These are phyloP conservation scores for Perccottus glenii DNA, from an alignment of 2,113 vertebrate species.

Conservation along the genomic window DNA sequence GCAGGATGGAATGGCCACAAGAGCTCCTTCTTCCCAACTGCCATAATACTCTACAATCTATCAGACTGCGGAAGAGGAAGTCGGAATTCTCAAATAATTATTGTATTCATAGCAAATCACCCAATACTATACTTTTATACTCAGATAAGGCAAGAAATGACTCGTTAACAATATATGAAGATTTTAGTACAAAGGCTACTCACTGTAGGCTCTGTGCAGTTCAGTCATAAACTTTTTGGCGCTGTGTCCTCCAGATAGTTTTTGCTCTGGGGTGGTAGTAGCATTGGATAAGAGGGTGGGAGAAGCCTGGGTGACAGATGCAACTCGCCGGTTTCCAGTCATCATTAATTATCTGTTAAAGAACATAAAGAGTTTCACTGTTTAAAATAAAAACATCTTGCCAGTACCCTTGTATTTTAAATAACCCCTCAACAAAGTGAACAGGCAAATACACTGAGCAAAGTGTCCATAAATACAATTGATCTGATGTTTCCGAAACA, in stretches of 20 bases:
- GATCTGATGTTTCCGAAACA: slow-evolving; percentile 42
- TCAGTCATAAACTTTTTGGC: slow-evolving; percentile 71
- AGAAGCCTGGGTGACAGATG: slow-evolving; percentile 11
- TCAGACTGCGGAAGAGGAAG: no score
- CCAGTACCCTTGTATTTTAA: slow-evolving; percentile 6
- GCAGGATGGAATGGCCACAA: no score
- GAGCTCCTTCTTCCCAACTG: no score
- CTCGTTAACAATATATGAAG: not conserved
- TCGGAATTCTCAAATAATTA: no score
- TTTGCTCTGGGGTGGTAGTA: slow-evolving; percentile 26
- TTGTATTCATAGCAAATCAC: no score
- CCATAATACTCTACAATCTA: no score
- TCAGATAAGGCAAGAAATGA: no score
- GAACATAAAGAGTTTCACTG: slow-evolving; percentile 16
- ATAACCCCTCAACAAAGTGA: slow-evolving; percentile 1
- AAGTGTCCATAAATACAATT: slow-evolving; percentile 32
- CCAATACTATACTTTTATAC: no score
- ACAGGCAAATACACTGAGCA: slow-evolving; percentile 7
- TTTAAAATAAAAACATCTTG: not conserved
- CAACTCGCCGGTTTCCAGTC: slow-evolving; percentile 51
- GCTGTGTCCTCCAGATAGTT: slow-evolving; percentile 37
- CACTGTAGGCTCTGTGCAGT: slow-evolving; percentile 63
- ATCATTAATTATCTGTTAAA: slow-evolving; percentile 36
- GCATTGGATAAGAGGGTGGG: slow-evolving; percentile 28
- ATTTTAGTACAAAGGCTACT: slow-evolving; percentile 32